phyloP scores from a whole-genome alignment of 2,113 vertebrate genomes.

The Entelurus aequoreus region DNA sequence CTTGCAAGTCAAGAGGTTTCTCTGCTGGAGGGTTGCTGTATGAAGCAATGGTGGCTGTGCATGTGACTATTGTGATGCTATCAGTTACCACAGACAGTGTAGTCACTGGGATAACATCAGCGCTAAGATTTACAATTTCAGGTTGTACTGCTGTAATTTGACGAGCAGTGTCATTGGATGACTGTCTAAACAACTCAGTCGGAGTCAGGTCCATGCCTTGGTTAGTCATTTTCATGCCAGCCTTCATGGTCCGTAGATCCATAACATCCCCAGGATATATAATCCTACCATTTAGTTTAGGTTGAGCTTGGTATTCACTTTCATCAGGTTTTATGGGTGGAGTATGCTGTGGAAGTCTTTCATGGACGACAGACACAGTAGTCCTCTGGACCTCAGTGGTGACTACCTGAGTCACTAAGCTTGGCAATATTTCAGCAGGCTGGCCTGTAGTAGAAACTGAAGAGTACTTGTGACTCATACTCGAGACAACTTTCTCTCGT shows the following conservation, averaged over 20 bases:
- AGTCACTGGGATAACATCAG: conserved; percentile 69
- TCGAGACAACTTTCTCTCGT: conserved; percentile 72
- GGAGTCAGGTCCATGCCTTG: conserved; percentile 79
- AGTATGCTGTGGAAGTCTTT: conserved; percentile 67
- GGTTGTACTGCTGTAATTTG: conserved; percentile 86
- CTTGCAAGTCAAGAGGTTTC: conserved; percentile 77
- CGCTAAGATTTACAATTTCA: conserved; percentile 88
- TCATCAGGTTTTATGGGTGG: conserved; percentile 69
- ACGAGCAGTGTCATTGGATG: conserved; percentile 70
- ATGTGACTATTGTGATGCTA: conserved; percentile 77
- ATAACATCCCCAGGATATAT: conserved; percentile 81
- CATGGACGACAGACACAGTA: conserved; percentile 75
- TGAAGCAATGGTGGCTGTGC: conserved; percentile 74
- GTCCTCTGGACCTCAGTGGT: conserved; percentile 77
- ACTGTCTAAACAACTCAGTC: conserved; percentile 74
- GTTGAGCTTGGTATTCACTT: conserved; percentile 62
- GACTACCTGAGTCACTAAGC: conserved; percentile 73
- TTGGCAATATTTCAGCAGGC: conserved; percentile 63
- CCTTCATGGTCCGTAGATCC: conserved; percentile 86
- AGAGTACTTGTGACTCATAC: conserved; percentile 75
- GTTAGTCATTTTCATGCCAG: conserved; percentile 75
- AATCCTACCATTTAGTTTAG: conserved; percentile 78
- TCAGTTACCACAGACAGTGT: conserved; percentile 76
- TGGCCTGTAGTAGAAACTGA: conserved; percentile 71
- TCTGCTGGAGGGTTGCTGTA: conserved; percentile 73